phyloP scores from a whole-genome alignment of 2,888 invertebrate species.

The Amiota mariae region DNA sequence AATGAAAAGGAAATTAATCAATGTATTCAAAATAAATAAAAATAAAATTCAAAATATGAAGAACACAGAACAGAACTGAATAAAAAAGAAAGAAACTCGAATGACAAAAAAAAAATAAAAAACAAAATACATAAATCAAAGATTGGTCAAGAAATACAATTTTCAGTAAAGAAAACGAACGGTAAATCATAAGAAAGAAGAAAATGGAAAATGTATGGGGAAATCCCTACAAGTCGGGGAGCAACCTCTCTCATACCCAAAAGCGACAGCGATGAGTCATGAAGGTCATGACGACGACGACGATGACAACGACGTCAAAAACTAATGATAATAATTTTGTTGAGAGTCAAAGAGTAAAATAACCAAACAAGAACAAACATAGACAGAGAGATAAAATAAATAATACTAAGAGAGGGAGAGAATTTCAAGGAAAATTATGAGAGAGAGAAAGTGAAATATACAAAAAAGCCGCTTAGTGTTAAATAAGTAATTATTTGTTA shows the following conservation, averaged over 20 bases:
- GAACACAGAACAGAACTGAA: constrained; percentile 55
- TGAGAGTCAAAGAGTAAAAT: constrained; percentile 28
- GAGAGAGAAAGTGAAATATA: background rate
- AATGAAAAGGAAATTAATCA: too few species aligned
- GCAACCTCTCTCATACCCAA: constrained; percentile 46
- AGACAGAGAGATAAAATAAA: background rate
- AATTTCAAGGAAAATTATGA: background rate
- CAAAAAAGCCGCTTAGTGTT: constrained; percentile 32
- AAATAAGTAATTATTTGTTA: too few species aligned
- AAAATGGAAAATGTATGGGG: constrained; percentile 37
- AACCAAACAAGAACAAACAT: background rate
- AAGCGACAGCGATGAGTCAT: constrained; percentile 72
- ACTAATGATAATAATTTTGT: background rate
- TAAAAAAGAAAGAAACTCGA: constrained; percentile 59
- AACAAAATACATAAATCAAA: constrained; percentile 34
- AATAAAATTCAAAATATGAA: constrained; percentile 38
- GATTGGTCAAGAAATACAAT: constrained; percentile 26
- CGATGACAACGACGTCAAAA: constrained; percentile 12
- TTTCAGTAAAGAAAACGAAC: background rate
- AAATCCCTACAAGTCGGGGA: constrained; percentile 54
- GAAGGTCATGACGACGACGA: constrained; percentile 73
- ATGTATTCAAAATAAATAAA: constrained; percentile 19
- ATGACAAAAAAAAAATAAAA: constrained; percentile 45
- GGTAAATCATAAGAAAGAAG: constrained; percentile 1
- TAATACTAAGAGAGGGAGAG: constrained; percentile 33